phyloP scores from a whole-genome alignment of 2,113 vertebrate species.

The Girardinichthys multiradiatus region DNA sequence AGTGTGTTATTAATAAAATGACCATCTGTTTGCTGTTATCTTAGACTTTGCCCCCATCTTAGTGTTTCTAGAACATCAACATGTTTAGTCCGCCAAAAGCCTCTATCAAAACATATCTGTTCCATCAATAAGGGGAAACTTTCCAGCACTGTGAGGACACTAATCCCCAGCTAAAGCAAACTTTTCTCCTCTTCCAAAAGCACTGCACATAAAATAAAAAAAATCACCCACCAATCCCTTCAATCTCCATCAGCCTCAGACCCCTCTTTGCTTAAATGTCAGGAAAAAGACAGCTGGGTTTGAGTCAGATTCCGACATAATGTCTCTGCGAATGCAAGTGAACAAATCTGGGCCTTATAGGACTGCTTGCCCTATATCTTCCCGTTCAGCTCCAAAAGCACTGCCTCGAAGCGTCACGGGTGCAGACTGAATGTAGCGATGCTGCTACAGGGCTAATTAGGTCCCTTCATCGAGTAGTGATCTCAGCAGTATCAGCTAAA shows the following conservation, averaged over 20 bases:
- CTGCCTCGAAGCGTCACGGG: slow-evolving; percentile 54
- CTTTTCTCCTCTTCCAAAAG: background rate
- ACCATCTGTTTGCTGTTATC: slow-evolving; percentile 39
- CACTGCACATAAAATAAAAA: background rate
- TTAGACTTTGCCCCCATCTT: slow-evolving; percentile 7
- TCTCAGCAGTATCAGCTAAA: slow-evolving; percentile 54
- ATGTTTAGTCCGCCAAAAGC: slow-evolving; percentile 25
- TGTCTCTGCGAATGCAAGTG: slow-evolving; percentile 29
- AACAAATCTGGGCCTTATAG: slow-evolving; percentile 53
- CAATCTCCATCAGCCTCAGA: slow-evolving; percentile 22
- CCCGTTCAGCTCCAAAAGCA: slow-evolving; percentile 48
- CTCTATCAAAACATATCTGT: slow-evolving; percentile 36
- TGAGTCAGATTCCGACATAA: slow-evolving; percentile 53
- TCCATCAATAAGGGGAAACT: slow-evolving; percentile 24
- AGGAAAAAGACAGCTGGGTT: slow-evolving; percentile 29
- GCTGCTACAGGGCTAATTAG: slow-evolving; percentile 62
- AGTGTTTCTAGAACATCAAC: slow-evolving; percentile 29
- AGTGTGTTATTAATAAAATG: slow-evolving; percentile 16
- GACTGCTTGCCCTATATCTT: slow-evolving; percentile 45
- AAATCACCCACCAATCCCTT: slow-evolving; percentile 24
- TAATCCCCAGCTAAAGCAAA: slow-evolving; percentile 15
- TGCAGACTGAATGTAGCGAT: slow-evolving; percentile 46
- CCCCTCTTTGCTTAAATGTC: slow-evolving; percentile 43
- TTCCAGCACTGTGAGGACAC: slow-evolving; percentile 11
- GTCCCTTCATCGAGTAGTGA: slow-evolving; percentile 56